Conservation (phyloP, 1,140 invertebrate species). For the Drosophila asahinai region DNA sequence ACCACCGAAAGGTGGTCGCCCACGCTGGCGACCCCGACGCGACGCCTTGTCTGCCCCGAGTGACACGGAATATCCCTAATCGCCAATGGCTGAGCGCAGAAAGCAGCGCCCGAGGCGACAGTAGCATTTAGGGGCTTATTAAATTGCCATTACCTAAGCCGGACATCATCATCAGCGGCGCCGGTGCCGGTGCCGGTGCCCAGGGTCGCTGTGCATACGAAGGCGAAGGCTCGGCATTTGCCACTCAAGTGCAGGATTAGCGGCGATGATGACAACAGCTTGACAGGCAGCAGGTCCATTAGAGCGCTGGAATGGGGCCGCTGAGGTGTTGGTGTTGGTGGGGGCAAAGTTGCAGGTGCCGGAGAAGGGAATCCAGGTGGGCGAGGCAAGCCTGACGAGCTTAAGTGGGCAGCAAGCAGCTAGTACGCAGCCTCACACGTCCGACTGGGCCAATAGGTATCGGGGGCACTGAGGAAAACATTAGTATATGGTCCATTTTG, state of each 20-base stretch:
- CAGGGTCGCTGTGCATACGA: slow-evolving; percentile 25
- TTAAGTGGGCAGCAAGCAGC: slow-evolving; percentile 24
- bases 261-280: slow-evolving; percentile 81
- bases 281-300: slow-evolving; percentile 74
- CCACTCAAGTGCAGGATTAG: slow-evolving; percentile 81
- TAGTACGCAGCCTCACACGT: slow-evolving; percentile 23
- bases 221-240: slow-evolving; percentile 60
- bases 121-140: slow-evolving; percentile 72
- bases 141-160: slow-evolving; percentile 82
- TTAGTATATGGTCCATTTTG: not conserved
- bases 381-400: slow-evolving; percentile 26
- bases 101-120: slow-evolving; percentile 41
- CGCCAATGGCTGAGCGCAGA: slow-evolving; percentile 47
- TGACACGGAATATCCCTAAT: slow-evolving; percentile 51
- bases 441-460: not conserved
- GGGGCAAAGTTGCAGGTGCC: not conserved
- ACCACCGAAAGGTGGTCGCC: slow-evolving; percentile 2
- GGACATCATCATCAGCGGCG: slow-evolving; percentile 62
- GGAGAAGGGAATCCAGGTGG: slow-evolving; percentile 18
- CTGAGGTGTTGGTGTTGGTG: not conserved
- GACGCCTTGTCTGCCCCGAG: slow-evolving; percentile 14
- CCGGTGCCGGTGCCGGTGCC: not conserved
- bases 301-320: slow-evolving; percentile 23
- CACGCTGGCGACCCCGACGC: slow-evolving; percentile 21
- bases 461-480: slow-evolving; percentile 14